Base-by-base conservation (phyloP, 2,113 vertebrate genomes). In the Heloderma charlesbogerti region DNA sequence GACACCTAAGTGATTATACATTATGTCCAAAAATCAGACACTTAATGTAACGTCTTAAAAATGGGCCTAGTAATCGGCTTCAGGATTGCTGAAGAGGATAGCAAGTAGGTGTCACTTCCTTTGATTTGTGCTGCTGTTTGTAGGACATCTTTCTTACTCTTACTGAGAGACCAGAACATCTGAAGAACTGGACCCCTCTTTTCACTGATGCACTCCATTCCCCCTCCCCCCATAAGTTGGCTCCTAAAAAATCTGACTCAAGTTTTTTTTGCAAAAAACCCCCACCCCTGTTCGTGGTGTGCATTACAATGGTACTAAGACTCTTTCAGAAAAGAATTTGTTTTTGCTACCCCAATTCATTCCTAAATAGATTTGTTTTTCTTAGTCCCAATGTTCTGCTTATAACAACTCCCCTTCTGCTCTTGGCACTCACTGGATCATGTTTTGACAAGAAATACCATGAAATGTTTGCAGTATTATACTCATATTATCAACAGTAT, bases 351-450 rank as follows among this genome's bases (percentile, higher is more conserved):
- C 34, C 84, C 34, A 71, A 69, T n/a, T 37, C 45, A 79, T 90
- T 87, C 85, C 81, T 78, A 6, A 88, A 81, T 77, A 10, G 90
- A 40, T 37, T 84, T 94, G n/a, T 15, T 91, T 92, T 87, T 75
- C 31, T 54, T 89, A 25, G 37, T 57, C 27, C 34, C 80, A 89
- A 0, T 79, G 10, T 43, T 82, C 60, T 83, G 37, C 37, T 83
- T 77, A 20, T 92, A 92, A 51, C 1, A 1, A 0, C 87, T 92
- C 43, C 2, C 18, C 27, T 83, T 60, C 48, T 90, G 72, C 60
- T 91, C 40, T 34, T 72, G 51, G 34, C 48, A 40, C 29, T 81
- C 86, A 40, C 18, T 90, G 88, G 37, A 15, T 66, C 43, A 6
- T 91, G 84, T 86, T 81, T 45, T 91, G 66, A 81, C 31, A 87